phyloP scores from a whole-genome alignment of 2,888 invertebrate species.

The Ormyrus nitidulus region DNA sequence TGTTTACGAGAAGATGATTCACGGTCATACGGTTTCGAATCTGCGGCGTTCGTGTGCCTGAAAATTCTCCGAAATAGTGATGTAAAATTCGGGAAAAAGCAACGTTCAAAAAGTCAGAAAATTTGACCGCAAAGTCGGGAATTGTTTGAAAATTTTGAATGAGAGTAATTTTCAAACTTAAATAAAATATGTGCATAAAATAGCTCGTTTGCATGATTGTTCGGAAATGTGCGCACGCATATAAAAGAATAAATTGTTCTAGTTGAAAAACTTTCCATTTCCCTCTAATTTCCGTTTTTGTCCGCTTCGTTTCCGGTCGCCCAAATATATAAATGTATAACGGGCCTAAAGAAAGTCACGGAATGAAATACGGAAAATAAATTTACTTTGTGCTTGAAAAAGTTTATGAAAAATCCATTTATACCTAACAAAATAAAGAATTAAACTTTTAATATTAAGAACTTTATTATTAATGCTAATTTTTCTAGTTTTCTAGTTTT shows the following conservation, averaged over 20 bases:
- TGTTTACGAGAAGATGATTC: too few relatives aligned
- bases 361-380: slow-evolving; percentile 6
- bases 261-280: slow-evolving; percentile 23
- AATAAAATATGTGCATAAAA: slow-evolving; percentile 16
- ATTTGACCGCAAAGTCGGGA: too few relatives aligned
- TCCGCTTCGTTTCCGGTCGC: slow-evolving; percentile 10
- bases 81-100: background rate
- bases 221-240: too few relatives aligned
- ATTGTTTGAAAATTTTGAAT: background rate
- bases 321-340: background rate
- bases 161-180: background rate
- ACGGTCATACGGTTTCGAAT: too few relatives aligned
- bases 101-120: too few relatives aligned
- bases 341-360: slow-evolving; percentile 2
- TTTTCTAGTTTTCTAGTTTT: too few relatives aligned
- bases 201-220: background rate
- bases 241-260: slow-evolving; percentile 14
- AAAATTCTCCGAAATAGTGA: background rate
- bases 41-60: too few relatives aligned
- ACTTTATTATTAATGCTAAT: too few relatives aligned
- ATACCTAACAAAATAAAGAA: too few relatives aligned
- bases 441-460: too few relatives aligned
- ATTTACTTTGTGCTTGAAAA: too few relatives aligned
- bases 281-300: slow-evolving; percentile 23
- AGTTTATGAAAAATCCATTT: too few relatives aligned